Base-by-base conservation (phyloP, 2,113 vertebrate species). In the Cranoglanis bouderius region DNA sequence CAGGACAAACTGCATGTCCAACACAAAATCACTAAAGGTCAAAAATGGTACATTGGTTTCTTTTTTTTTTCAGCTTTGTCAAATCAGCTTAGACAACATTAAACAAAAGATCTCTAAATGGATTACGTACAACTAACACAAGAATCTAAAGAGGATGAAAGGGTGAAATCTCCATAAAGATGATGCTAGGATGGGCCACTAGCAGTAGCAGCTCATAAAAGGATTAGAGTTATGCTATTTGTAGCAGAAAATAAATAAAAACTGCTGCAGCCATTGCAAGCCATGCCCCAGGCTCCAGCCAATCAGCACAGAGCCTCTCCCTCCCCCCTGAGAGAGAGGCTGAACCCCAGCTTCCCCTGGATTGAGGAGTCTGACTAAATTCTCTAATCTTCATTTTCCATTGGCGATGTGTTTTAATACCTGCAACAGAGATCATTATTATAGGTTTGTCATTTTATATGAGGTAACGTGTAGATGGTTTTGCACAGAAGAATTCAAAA, bases 201-300 rank as follows among this genome's bases (percentile, higher is more conserved):
- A 90, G 91, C 89, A 88, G 90, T 92, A 93, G 91, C 90, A 91
- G 93, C 91, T 91, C 90, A 81, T 87, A 88, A 88, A 91, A 94
- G 93, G 93, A 94, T 95, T 92, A 95, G 70, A 89, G 94, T 92
- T 93, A 90, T 94, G 86, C 94, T 91, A 95, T 94, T 93, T 83
- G 93, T 96, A 96, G 94, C 90, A 90, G 90, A 95, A 91, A 97
- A 97, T 97, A 98, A 99, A 99, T 98, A 97, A 98, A 97, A 96
- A 96, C 95, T 93, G 96, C 97, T 96, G 94, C 93, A 84, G 90
- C 77, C 75, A 92, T 94, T 91, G 89, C 91, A 93, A 92, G 94
- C 91, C 92, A 94, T 29, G 78, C 92, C 94, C 95, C 94, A 93
- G 35, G n/a, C 29, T 53, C 63, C 85, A 29, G 83, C 38, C 51